Conservation (phyloP, 2,113 vertebrate species). For the Hyperoodon ampullatus region DNA sequence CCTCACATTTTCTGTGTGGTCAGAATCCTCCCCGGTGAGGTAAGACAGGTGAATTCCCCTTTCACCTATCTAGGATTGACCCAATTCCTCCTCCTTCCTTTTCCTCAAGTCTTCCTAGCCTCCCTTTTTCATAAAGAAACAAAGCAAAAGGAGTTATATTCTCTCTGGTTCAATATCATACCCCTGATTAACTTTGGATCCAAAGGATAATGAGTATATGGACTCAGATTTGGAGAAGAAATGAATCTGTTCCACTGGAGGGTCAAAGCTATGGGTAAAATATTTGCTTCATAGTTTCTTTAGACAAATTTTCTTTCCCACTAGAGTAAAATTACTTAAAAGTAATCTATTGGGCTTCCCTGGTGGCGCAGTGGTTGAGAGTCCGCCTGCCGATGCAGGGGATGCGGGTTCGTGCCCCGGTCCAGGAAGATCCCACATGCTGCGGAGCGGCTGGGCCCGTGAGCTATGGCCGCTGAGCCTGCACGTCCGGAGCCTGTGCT, state of each 20-base stretch:
- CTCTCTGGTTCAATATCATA: background rate
- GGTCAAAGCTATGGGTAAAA: background rate
- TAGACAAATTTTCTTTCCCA: background rate
- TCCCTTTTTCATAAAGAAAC: background rate
- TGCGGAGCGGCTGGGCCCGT: no score
- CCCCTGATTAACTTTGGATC: background rate
- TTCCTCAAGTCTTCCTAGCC: background rate
- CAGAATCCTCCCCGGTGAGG: background rate
- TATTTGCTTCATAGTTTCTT: background rate
- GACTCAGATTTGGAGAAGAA: background rate
- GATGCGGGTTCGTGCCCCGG: no score
- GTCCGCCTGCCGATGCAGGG: no score
- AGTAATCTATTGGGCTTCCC: background rate
- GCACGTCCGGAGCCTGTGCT: no score
- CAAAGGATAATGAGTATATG: background rate
- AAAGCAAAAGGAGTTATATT: background rate
- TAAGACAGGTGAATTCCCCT: background rate
- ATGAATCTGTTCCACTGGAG: background rate
- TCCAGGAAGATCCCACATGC: no score
- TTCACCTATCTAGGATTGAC: background rate
- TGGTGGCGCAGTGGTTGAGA: no score
- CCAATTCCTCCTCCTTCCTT: background rate
- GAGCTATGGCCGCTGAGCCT: no score
- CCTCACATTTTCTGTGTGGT: background rate
- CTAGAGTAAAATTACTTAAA: conserved; percentile 3